Conservation (phyloP, 2,113 vertebrate species). For the Gyps fulvus region DNA sequence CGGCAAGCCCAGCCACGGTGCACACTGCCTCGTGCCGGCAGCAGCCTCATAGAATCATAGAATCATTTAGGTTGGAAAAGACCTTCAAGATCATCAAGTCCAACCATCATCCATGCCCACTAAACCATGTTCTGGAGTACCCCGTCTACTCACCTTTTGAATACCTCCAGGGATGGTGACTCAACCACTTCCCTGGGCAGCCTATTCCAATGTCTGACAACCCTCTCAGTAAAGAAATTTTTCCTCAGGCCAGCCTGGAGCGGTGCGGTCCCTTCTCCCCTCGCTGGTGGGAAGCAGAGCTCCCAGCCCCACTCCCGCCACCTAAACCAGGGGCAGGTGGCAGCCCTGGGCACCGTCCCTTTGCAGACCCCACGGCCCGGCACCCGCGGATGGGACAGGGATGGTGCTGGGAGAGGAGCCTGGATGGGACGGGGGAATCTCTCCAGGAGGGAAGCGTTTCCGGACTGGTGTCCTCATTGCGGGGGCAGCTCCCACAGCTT, state of each 20-base stretch:
- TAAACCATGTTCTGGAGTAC: too few relatives aligned
- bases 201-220: too few relatives aligned
- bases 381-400: neutral
- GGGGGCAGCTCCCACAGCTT: slow-evolving; percentile 39
- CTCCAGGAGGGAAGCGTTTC: neutral
- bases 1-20: rapidly evolving
- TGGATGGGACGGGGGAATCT: neutral
- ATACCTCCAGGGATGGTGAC: too few relatives aligned
- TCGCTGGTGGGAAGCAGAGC: neutral
- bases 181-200: too few relatives aligned
- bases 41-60: neutral
- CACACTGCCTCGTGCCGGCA: rapidly evolving
- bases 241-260: rapidly evolving
- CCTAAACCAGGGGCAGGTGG: neutral
- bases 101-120: too few relatives aligned
- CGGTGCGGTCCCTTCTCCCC: neutral
- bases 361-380: neutral
- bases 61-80: too few relatives aligned
- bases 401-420: neutral
- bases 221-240: too few relatives aligned
- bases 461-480: slow-evolving; percentile 36
- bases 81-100: too few relatives aligned
- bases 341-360: neutral
- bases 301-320: neutral
- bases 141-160: too few relatives aligned